These are phyloP conservation scores for Poecilus cupreus DNA, from an alignment of 2,888 invertebrate genomes.

Conservation along the genomic window DNA sequence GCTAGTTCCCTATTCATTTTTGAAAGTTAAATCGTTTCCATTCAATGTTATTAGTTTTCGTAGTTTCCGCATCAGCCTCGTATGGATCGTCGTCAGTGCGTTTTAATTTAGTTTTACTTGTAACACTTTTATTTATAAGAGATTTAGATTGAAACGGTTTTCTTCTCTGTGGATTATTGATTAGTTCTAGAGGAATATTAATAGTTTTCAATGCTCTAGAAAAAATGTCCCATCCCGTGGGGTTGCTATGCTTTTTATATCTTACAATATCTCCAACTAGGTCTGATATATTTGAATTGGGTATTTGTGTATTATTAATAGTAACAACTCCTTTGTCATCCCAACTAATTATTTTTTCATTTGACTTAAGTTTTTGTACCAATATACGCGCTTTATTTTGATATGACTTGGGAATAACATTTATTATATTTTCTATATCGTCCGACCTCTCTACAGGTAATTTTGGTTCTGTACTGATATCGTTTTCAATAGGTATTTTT, in stretches of 20 bases:
- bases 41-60: neutral
- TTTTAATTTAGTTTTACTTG: no score
- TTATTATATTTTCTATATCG: no score
- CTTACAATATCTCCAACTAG: constrained; percentile 18
- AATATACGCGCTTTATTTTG: neutral
- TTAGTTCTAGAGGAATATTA: constrained; percentile 18
- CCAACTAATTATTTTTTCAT: constrained; percentile 1
- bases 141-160: neutral
- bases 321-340: constrained; percentile 2
- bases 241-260: neutral
- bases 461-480: no score
- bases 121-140: no score
- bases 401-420: neutral
- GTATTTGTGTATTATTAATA: constrained; percentile 16
- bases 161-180: constrained; percentile 19
- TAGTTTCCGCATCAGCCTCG: neutral
- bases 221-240: neutral
- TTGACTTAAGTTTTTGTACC: neutral
- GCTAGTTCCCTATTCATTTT: constrained; percentile 32
- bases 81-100: neutral
- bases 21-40: constrained; percentile 4
- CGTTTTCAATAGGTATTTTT: no score
- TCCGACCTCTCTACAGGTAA: no score
- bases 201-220: constrained; percentile 1
- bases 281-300: constrained; percentile 19